Percentiles rank a stretch among this genome's conserved stretches.
phyloP scores from a whole-genome alignment of 2,113 vertebrate species.

The Dicentrarchus labrax region DNA sequence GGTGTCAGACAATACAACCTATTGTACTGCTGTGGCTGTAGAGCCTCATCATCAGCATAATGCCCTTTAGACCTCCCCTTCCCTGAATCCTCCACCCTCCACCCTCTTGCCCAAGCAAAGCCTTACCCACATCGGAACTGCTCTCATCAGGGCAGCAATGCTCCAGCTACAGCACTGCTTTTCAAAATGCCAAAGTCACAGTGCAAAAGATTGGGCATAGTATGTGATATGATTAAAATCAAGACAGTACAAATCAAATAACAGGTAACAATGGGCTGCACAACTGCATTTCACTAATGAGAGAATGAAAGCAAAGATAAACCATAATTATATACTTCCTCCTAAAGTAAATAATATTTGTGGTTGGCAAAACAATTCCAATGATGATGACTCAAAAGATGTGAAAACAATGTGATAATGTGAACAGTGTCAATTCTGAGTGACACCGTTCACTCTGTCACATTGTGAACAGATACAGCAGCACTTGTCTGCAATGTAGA shows the following conservation, averaged over 20 bases:
- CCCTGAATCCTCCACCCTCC: slow-evolving; percentile 28
- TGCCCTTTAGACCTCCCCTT: slow-evolving; percentile 66
- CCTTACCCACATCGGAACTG: slow-evolving; percentile 30
- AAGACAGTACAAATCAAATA: too few relatives aligned
- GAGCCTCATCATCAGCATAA: slow-evolving; percentile 76
- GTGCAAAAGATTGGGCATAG: too few relatives aligned
- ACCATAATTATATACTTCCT: too few relatives aligned
- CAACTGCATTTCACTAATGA: too few relatives aligned
- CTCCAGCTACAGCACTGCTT: not conserved
- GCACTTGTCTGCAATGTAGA: too few relatives aligned
- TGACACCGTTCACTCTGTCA: too few relatives aligned
- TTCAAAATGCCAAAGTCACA: too few relatives aligned
- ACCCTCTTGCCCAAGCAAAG: slow-evolving; percentile 24
- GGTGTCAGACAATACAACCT: slow-evolving; percentile 75
- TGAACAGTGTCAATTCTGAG: too few relatives aligned
- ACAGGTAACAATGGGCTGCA: too few relatives aligned
- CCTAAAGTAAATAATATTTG: not conserved
- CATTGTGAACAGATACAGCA: too few relatives aligned
- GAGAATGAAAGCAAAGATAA: not conserved
- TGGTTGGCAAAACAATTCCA: not conserved
- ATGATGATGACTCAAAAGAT: too few relatives aligned
- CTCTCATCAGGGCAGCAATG: slow-evolving; percentile 1
- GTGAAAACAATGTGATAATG: not conserved
- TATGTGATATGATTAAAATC: too few relatives aligned
- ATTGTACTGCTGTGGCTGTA: slow-evolving; percentile 70